Evolutionary conservation across 2,888 invertebrate species (phyloP).

Genomic region (Lordiphosa fenestrarum): DNA sequence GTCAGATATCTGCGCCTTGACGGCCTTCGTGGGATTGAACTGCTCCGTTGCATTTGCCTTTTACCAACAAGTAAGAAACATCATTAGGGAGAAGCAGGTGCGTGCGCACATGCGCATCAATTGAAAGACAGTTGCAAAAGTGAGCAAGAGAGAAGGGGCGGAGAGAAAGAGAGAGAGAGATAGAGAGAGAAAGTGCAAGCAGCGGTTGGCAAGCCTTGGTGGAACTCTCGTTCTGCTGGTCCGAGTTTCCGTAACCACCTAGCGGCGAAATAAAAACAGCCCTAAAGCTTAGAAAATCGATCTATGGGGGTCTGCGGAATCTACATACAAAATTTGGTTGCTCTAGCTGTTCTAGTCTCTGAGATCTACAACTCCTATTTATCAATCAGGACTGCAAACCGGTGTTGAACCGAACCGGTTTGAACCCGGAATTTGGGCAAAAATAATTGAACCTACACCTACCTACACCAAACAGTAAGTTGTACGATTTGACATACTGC

Average conservation of each 20-base stretch:
- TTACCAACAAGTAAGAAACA: slow-evolving; percentile 11
- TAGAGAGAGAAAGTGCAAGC: slow-evolving; percentile 5
- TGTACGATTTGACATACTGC: no score
- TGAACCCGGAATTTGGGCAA: no score
- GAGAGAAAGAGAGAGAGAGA: not conserved
- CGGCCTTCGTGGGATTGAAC: slow-evolving; percentile 76
- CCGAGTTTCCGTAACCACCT: not conserved
- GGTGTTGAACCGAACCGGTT: no score
- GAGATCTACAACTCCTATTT: no score
- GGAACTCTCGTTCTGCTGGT: not conserved
- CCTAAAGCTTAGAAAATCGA: no score
- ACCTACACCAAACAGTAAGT: no score
- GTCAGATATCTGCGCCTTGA: slow-evolving; percentile 64
- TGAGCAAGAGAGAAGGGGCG: not conserved
- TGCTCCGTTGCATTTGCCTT: slow-evolving; percentile 60
- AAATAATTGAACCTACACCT: no score
- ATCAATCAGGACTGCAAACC: no score
- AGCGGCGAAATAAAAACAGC: no score
- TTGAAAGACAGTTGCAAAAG: slow-evolving; percentile 1
- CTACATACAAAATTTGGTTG: no score
- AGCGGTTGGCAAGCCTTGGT: slow-evolving; percentile 6
- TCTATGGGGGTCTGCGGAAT: no score
- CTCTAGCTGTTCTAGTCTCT: no score
- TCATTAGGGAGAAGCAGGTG: slow-evolving; percentile 1
- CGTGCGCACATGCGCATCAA: not conserved